Evolutionary conservation across 2,113 vertebrate genomes (phyloP).

Genomic region (Microcebus ravelobensis): DNA sequence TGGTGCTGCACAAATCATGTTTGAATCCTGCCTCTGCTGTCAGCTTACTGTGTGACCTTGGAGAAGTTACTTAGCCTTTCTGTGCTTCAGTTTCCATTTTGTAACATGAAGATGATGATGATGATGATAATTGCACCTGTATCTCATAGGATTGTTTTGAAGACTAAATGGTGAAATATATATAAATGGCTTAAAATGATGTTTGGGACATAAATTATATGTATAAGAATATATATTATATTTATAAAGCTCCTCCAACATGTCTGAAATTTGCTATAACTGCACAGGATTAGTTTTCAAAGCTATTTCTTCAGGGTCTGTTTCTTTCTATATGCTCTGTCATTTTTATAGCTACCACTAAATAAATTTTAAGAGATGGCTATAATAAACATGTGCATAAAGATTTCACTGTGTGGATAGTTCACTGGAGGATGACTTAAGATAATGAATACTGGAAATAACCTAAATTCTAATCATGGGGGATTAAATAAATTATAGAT

Average conservation of each 20-base stretch:
- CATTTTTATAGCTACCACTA: neutral
- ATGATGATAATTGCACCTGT: neutral
- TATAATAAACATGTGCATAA: neutral
- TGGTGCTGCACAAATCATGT: neutral
- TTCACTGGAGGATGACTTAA: neutral
- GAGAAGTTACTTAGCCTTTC: neutral
- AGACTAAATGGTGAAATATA: neutral
- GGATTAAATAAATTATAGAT: conserved; percentile 19
- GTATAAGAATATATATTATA: neutral
- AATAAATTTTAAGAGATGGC: neutral
- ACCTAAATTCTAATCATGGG: neutral
- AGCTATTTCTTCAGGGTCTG: neutral
- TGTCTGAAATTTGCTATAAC: neutral
- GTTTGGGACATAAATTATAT: neutral
- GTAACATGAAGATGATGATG: neutral
- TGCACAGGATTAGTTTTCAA: neutral
- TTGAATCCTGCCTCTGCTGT: neutral
- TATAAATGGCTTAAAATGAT: neutral
- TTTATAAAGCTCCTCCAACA: neutral
- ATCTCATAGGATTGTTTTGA: neutral
- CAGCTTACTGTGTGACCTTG: neutral
- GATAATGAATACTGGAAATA: conserved; percentile 1
- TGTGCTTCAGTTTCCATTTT: neutral
- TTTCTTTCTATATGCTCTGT: neutral
- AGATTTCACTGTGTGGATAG: neutral